Percentiles rank a stretch among this genome's conserved stretches.
phyloP scores from a whole-genome alignment of 2,113 vertebrate species.

The Corythornis cristatus region DNA sequence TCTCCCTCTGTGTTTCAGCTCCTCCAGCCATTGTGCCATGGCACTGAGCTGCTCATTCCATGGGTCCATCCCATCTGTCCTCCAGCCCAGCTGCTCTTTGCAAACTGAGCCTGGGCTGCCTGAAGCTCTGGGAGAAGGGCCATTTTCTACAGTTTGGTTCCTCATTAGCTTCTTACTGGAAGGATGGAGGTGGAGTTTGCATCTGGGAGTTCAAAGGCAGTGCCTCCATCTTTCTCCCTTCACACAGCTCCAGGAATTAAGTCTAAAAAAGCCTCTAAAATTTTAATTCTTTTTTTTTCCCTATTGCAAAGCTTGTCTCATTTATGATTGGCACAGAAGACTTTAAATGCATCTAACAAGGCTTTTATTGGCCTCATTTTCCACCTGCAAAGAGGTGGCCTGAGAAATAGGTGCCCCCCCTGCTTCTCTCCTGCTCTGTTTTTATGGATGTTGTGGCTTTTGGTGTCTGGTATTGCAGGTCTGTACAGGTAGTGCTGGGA shows the following conservation, averaged over 20 bases:
- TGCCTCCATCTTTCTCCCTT: not conserved
- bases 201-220: not conserved
- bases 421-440: not conserved
- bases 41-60: not conserved
- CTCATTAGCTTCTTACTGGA: not conserved
- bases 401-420: not conserved
- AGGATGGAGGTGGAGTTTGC: not conserved
- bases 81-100: not conserved
- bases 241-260: not conserved
- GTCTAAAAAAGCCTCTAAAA: not conserved
- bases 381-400: not conserved
- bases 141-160: not conserved
- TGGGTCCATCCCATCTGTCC: not conserved
- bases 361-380: not conserved
- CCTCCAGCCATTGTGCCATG: not conserved
- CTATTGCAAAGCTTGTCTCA: not conserved
- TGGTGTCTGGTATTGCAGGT: not conserved
- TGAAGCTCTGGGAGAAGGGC: not conserved
- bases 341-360: not conserved
- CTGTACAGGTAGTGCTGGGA: not conserved
- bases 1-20: not conserved
- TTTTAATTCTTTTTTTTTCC: not conserved
- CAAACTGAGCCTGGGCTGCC: not conserved
- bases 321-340: not conserved
- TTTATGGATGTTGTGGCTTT: not conserved